Evolutionary conservation across 2,797 vertebrate genomes (phyloP).

Genomic region (Sebastes itinus): DNA sequence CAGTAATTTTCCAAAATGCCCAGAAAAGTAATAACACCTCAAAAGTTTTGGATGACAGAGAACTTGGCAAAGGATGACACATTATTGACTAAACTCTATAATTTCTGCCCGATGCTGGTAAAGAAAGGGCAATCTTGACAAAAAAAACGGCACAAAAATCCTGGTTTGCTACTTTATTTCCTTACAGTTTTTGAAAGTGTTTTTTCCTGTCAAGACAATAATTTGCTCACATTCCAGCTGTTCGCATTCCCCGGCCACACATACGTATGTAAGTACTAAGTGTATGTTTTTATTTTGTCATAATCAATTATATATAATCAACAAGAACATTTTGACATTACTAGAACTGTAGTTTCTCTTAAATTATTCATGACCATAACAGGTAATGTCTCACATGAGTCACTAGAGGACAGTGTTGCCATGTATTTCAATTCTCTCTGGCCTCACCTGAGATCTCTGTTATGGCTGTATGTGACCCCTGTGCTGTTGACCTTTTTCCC

Average conservation of each 20-base stretch:
- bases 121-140: background rate
- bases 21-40: background rate
- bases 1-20: background rate
- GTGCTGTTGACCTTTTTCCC: no score
- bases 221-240: background rate
- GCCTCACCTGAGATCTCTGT: no score
- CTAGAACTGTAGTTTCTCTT: background rate
- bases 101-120: background rate
- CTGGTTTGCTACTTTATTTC: background rate
- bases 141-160: background rate
- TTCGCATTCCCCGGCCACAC: background rate
- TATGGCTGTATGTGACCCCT: no score
- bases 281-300: background rate
- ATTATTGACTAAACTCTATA: background rate
- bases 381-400: background rate
- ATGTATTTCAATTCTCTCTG: background rate
- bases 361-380: background rate
- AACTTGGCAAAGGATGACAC: background rate
- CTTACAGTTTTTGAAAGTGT: background rate
- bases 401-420: conserved; percentile 18
- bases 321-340: background rate
- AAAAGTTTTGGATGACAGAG: background rate
- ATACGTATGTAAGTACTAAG: background rate
- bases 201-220: background rate
- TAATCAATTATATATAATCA: background rate